These are phyloP conservation scores for Melieria picta DNA, from an alignment of 2,888 invertebrate genomes.

Conservation along the genomic window DNA sequence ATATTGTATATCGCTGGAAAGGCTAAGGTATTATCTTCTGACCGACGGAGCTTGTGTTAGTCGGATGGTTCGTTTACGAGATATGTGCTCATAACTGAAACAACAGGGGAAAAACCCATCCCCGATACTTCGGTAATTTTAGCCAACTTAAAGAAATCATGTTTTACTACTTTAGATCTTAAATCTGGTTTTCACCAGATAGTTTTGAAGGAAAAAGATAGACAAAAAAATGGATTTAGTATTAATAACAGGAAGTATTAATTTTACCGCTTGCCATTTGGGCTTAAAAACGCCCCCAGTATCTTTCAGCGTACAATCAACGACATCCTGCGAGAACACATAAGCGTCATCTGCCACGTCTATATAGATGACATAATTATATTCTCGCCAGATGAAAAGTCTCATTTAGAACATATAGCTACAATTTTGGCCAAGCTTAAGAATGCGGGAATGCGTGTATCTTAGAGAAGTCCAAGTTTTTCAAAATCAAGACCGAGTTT, in stretches of 20 bases:
- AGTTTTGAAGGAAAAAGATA: constrained; percentile 1
- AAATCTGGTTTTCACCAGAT: constrained; percentile 24
- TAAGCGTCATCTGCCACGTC: not conserved
- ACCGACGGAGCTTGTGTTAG: too few relatives aligned
- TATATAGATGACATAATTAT: not conserved
- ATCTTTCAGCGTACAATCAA: not conserved
- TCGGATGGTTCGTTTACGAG: too few relatives aligned
- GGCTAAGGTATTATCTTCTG: too few relatives aligned
- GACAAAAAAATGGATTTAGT: constrained; percentile 12
- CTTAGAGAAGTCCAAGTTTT: not conserved
- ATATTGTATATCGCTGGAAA: too few relatives aligned
- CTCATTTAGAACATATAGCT: not conserved
- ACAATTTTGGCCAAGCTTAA: not conserved
- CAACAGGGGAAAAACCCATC: not conserved
- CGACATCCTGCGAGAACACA: not conserved
- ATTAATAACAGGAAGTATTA: constrained; percentile 12
- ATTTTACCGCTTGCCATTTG: constrained; percentile 1
- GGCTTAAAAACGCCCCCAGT: not conserved
- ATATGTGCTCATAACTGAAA: too few relatives aligned
- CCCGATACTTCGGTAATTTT: constrained; percentile 10
- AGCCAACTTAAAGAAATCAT: constrained; percentile 11
- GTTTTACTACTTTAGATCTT: constrained; percentile 10
- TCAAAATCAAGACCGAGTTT: not conserved
- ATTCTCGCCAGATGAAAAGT: constrained; percentile 1
- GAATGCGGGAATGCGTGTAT: constrained; percentile 6